These are phyloP conservation scores for Cephus runcator DNA, from an alignment of 2,888 invertebrate genomes.

Conservation along the genomic window DNA sequence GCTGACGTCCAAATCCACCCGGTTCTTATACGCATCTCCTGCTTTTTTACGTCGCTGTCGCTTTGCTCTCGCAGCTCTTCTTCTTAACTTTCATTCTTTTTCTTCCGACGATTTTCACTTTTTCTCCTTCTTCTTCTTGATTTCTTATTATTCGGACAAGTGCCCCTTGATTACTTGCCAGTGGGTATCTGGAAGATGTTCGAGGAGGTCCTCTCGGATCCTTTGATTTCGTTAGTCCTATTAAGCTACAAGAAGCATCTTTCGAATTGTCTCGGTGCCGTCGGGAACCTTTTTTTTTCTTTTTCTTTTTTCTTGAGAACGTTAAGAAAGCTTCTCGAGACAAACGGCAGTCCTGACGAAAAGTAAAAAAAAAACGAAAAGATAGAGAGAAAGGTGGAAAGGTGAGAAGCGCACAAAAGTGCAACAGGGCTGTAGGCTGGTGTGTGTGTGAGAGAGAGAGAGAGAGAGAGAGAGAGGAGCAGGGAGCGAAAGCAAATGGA, in stretches of 20 bases:
- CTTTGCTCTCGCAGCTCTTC: background rate
- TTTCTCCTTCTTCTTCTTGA: slow-evolving; percentile 13
- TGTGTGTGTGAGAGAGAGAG: background rate
- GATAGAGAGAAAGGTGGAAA: slow-evolving; percentile 22
- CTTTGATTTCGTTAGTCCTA: background rate
- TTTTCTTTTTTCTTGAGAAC: background rate
- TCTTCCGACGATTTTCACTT: slow-evolving; percentile 26
- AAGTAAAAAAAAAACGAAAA: slow-evolving; percentile 15
- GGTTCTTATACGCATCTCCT: slow-evolving; percentile 23
- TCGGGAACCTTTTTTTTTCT: background rate
- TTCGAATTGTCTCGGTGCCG: background rate
- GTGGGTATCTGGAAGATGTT: background rate
- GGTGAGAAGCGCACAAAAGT: slow-evolving; percentile 8
- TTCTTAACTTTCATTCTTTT: background rate
- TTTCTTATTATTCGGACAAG: background rate
- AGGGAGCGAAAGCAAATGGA: slow-evolving; percentile 37
- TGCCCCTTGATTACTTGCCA: background rate
- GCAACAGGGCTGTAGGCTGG: too few relatives aligned
- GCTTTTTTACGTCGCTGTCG: background rate
- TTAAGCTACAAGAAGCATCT: background rate
- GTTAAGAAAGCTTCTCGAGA: background rate
- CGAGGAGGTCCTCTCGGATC: background rate
- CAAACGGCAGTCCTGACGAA: background rate
- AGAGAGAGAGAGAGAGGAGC: slow-evolving; percentile 5
- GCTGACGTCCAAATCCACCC: slow-evolving; percentile 30